phyloP scores from a whole-genome alignment of 2,797 vertebrate genomes.

The Poeciliopsis paucimaculata region DNA sequence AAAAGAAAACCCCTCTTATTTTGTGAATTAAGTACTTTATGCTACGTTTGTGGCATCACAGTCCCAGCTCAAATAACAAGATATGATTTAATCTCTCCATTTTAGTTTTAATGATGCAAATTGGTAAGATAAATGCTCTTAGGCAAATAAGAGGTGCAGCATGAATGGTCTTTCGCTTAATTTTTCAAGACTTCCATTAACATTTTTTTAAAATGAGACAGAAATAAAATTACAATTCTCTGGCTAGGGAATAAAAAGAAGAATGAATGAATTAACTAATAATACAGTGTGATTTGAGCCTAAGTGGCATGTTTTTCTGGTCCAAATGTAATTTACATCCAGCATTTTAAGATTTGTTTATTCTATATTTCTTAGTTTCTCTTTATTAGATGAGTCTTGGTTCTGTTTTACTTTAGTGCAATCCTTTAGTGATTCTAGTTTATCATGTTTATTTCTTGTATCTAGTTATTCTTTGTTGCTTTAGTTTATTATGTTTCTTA shows the following conservation, averaged over 20 bases:
- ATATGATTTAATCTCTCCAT: neutral
- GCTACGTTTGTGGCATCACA: neutral
- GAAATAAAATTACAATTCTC: neutral
- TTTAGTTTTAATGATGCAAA: neutral
- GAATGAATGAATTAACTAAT: neutral
- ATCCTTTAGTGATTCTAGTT: no score
- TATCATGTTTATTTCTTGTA: no score
- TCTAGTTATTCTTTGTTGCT: no score
- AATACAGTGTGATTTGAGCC: neutral
- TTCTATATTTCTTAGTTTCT: no score
- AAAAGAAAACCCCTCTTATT: no score
- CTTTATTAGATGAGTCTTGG: no score
- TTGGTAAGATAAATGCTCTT: neutral
- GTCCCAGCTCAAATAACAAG: neutral
- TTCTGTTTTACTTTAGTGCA: no score
- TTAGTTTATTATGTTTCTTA: no score
- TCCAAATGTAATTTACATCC: neutral
- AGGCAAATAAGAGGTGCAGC: neutral
- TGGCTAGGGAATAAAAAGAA: neutral
- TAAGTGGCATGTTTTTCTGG: neutral
- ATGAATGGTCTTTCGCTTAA: neutral
- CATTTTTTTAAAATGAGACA: neutral
- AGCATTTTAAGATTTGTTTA: no score
- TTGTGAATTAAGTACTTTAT: neutral
- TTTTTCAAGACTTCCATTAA: neutral